Evolutionary conservation across 2,888 invertebrate species (phyloP), one percentile per base, ranked within the genome.

Genomic region (Chironomus tentans): DNA sequence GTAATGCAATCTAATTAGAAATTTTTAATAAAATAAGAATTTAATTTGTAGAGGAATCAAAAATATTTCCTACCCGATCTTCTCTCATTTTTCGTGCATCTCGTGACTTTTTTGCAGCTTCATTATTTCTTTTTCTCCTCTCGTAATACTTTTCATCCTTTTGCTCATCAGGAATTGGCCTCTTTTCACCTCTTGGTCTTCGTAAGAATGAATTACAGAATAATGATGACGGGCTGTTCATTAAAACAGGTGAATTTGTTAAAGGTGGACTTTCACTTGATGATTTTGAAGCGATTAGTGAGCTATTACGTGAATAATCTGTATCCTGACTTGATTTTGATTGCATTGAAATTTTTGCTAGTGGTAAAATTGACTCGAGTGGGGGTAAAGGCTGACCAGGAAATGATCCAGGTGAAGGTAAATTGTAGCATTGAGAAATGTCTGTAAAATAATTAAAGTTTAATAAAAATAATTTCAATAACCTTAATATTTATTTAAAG

Each of bases 131-230:
- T 81, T 92, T 90, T 77, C 96, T 86, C 68, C 95, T 85, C 82
- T 96, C 95, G 82, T 91, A 95, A 83, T 96, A 96, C 82, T 93
- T 94, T 77, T 91, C 92, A 80, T 96, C 95, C 81, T 96, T 96
- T 81, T 92, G 88, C 70, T 93, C 94, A 0, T 91, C 89, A 0
- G 95, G 95, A 75, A 95, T 95, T 0, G 95, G 92, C 75, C 93
- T 89, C 81, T 94, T 94, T 81, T 93, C 93, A 0, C 93, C 92
- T 3, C 94, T 86, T 0, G 91, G 88, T 4, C 92, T 83, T 77
- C 88, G 80, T 78, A 81, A 81, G 72, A 84, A 46, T 18, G 83
- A 82, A 47, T 38, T 72, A 13, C 72, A 72, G n/a, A 72, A 62
- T 15, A 70, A 22, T 50, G 70, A 70, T 18, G 47, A 21, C 1